Conservation (phyloP, 2,113 vertebrate species). For the Scomber japonicus region DNA sequence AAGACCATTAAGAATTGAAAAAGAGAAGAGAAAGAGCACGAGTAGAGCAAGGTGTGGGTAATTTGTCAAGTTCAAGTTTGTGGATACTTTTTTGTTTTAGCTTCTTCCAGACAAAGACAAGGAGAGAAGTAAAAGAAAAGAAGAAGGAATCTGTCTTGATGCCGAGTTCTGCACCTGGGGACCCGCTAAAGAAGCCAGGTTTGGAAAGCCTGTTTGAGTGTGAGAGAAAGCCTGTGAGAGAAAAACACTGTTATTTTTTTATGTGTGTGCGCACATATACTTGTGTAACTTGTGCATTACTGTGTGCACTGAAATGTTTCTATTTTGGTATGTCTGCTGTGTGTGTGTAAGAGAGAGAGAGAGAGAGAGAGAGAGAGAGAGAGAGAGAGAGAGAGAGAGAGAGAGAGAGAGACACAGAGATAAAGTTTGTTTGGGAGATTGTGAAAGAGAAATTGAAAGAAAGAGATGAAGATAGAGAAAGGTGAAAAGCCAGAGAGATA, state of each 20-base stretch:
- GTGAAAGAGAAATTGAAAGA: slow-evolving; percentile 55
- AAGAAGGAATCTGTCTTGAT: slow-evolving; percentile 55
- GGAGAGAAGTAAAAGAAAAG: slow-evolving; percentile 8
- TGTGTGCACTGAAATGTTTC: slow-evolving; percentile 45
- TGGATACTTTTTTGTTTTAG: slow-evolving; percentile 50
- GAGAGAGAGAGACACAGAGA: slow-evolving; percentile 9
- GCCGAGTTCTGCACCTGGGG: slow-evolving; percentile 65
- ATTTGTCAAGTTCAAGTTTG: slow-evolving; percentile 59
- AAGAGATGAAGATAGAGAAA: slow-evolving; percentile 45
- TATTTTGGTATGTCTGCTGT: slow-evolving; percentile 59
- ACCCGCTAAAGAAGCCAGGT: slow-evolving; percentile 55
- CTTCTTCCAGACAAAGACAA: slow-evolving; percentile 40
- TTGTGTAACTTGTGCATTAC: slow-evolving; percentile 46
- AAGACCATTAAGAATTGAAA: neutral
- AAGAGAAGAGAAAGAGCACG: slow-evolving; percentile 7
- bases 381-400: neutral
- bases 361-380: neutral
- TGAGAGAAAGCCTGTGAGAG: slow-evolving; percentile 47
- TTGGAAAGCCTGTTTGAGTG: slow-evolving; percentile 63
- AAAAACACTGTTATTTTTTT: slow-evolving; percentile 23
- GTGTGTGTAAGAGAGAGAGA: slow-evolving; percentile 15
- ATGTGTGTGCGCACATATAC: neutral
- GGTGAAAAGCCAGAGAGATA: slow-evolving; percentile 55
- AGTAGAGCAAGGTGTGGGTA: slow-evolving; percentile 23
- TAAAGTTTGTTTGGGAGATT: slow-evolving; percentile 64